A percentile compares a stretch with the other conserved stretches of the same genome.
phyloP scores from a whole-genome alignment of 2,888 invertebrate species.

The Branchipolynoe longqiensis region DNA sequence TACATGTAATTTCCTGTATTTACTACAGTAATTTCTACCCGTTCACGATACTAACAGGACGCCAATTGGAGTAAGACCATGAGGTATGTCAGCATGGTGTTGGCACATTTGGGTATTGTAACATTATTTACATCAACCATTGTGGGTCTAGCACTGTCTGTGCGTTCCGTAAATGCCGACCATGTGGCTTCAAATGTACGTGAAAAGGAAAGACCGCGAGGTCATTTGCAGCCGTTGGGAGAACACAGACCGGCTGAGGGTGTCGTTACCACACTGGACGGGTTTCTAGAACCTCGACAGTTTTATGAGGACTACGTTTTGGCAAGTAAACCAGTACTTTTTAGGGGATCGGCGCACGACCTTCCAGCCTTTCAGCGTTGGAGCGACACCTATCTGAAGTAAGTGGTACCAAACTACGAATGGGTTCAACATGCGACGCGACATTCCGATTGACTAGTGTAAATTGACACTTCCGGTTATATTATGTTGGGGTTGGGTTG shows the following conservation, averaged over 20 bases:
- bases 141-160: too few species aligned
- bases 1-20: not conserved
- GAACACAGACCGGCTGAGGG: constrained; percentile 69
- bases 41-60: not conserved
- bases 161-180: too few species aligned
- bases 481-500: too few species aligned
- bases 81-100: not conserved
- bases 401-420: constrained; percentile 60
- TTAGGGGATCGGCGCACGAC: constrained; percentile 71
- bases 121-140: too few species aligned
- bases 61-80: not conserved
- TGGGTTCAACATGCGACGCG: too few species aligned
- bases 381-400: constrained; percentile 76
- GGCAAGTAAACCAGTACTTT: constrained; percentile 72
- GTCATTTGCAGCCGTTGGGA: constrained; percentile 73
- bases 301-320: constrained; percentile 71
- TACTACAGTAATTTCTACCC: not conserved
- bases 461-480: too few species aligned
- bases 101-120: not conserved
- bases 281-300: constrained; percentile 72
- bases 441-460: too few species aligned
- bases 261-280: constrained; percentile 70
- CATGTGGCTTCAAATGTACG: not conserved
- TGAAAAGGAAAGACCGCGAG: constrained; percentile 59
- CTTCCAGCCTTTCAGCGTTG: constrained; percentile 73